Conservation (phyloP, 2,113 vertebrate species). For the Labeo rohita region DNA sequence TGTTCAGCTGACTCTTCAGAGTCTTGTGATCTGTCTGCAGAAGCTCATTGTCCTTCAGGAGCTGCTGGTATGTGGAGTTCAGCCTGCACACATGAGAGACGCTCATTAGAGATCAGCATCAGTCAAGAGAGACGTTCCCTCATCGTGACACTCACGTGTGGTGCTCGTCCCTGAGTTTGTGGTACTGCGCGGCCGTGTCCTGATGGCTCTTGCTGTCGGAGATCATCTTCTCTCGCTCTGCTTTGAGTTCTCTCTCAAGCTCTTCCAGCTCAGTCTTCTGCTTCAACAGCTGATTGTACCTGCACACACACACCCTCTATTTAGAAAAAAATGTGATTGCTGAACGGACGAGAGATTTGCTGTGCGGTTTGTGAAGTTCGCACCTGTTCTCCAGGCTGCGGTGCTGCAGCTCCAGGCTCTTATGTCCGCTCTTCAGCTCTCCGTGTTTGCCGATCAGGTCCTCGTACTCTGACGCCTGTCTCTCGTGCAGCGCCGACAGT, state of each 20-base stretch:
- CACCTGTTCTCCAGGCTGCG: slow-evolving; percentile 94
- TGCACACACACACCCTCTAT: slow-evolving; percentile 56
- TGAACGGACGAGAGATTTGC: background rate
- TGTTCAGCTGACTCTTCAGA: slow-evolving; percentile 89
- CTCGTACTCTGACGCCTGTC: slow-evolving; percentile 90
- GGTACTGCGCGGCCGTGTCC: slow-evolving; percentile 84
- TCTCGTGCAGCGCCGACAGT: slow-evolving; percentile 91
- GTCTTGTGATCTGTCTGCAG: slow-evolving; percentile 94
- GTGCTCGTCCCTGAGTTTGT: slow-evolving; percentile 88
- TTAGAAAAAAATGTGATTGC: background rate
- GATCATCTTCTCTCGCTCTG: slow-evolving; percentile 90
- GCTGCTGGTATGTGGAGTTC: slow-evolving; percentile 82
- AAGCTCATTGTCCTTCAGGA: slow-evolving; percentile 89
- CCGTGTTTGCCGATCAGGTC: slow-evolving; percentile 92
- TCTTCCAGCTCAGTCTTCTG: slow-evolving; percentile 93
- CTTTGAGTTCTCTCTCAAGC: slow-evolving; percentile 87
- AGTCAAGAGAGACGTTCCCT: background rate
- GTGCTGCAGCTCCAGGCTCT: slow-evolving; percentile 92
- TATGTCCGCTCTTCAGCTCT: slow-evolving; percentile 88
- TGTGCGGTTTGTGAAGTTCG: background rate
- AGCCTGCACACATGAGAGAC: slow-evolving; percentile 73
- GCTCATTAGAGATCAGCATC: background rate
- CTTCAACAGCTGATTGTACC: slow-evolving; percentile 93
- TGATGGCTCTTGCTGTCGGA: slow-evolving; percentile 87
- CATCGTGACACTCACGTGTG: slow-evolving; percentile 79